These are phyloP conservation scores for Sander lucioperca DNA, from an alignment of 2,113 vertebrate species.

Conservation along the genomic window DNA sequence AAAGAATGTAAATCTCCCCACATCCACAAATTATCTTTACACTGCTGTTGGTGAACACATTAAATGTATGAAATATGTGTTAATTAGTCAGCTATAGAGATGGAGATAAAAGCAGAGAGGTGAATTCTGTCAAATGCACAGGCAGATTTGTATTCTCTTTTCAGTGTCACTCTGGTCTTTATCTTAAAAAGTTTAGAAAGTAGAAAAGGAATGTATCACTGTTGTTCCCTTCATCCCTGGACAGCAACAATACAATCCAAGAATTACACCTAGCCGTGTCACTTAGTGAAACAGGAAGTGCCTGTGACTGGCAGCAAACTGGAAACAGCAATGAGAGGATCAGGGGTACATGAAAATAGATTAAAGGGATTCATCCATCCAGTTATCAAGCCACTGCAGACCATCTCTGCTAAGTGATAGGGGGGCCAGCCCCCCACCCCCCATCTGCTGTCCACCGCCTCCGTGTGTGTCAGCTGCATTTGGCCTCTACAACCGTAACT, in stretches of 20 bases:
- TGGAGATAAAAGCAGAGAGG: no score
- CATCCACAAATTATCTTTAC: no score
- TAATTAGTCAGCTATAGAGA: no score
- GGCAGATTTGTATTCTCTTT: slow-evolving; percentile 4
- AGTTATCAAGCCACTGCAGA: slow-evolving; percentile 80
- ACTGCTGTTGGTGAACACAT: no score
- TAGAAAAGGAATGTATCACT: slow-evolving; percentile 16
- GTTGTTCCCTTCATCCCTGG: slow-evolving; percentile 7
- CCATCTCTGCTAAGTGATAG: slow-evolving; percentile 78
- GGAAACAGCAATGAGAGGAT: slow-evolving; percentile 65
- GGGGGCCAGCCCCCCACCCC: background rate
- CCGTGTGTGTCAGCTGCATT: slow-evolving; percentile 41
- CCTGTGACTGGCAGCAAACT: slow-evolving; percentile 41
- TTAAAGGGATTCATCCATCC: slow-evolving; percentile 78
- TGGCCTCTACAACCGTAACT: slow-evolving; percentile 53
- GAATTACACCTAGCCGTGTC: slow-evolving; percentile 26
- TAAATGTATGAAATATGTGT: no score
- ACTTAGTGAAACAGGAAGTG: slow-evolving; percentile 38
- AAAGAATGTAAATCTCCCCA: no score
- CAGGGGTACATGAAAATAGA: slow-evolving; percentile 78
- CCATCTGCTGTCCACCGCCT: slow-evolving; percentile 16
- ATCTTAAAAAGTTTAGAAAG: slow-evolving; percentile 5
- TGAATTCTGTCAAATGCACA: background rate
- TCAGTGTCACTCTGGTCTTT: slow-evolving; percentile 1
- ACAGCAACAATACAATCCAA: slow-evolving; percentile 11